phyloP scores from a whole-genome alignment of 1,140 invertebrate species.

The Cotesia typhae region DNA sequence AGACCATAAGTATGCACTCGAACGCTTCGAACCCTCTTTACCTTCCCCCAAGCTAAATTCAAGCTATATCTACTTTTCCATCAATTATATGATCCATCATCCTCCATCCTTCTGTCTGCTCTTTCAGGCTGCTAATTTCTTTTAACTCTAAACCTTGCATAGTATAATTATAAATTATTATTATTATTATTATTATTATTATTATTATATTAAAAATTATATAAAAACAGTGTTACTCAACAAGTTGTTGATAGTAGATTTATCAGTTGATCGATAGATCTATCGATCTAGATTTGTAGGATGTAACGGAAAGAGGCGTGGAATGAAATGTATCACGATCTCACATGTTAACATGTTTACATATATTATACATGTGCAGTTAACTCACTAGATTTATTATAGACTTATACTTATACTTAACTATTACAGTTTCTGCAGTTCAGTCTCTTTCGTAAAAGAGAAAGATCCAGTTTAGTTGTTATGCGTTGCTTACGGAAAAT shows the following conservation, averaged over 20 bases:
- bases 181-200: not conserved
- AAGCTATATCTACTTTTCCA: slow-evolving; percentile 44
- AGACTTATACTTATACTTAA: too few species aligned
- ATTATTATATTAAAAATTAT: not conserved
- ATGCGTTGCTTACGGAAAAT: not conserved
- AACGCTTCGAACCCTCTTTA: slow-evolving; percentile 41
- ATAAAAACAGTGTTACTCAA: too few species aligned
- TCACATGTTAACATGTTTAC: not conserved
- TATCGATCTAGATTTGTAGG: not conserved
- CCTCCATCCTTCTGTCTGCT: not conserved
- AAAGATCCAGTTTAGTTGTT: slow-evolving; percentile 6
- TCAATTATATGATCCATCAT: not conserved
- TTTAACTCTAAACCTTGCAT: not conserved
- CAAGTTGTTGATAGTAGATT: not conserved
- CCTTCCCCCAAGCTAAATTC: slow-evolving; percentile 32
- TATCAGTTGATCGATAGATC: slow-evolving; percentile 14
- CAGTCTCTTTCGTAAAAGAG: not conserved
- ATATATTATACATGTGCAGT: not conserved
- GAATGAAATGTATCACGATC: not conserved
- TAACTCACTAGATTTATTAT: slow-evolving; percentile 3
- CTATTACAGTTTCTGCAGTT: not conserved
- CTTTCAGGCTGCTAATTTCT: not conserved
- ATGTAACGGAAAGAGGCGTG: slow-evolving; percentile 21
- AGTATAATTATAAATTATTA: too few species aligned
- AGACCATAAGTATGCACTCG: slow-evolving; percentile 36